These are phyloP conservation scores for Drosophila neutralis DNA, from an alignment of 2,888 invertebrate species.

Conservation along the genomic window DNA sequence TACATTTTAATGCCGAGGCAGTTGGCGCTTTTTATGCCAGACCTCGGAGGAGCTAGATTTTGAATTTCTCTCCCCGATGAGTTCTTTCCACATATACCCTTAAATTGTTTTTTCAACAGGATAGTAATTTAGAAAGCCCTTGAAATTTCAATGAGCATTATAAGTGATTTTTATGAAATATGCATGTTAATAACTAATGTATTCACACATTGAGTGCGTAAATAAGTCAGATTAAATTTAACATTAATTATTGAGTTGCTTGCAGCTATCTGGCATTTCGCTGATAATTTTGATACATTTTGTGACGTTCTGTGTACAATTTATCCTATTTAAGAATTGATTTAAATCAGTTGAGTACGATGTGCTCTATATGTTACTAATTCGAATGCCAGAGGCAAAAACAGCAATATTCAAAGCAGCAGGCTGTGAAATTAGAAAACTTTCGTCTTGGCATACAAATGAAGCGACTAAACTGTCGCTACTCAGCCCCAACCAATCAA, in stretches of 20 bases:
- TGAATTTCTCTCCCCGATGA: constrained; percentile 3
- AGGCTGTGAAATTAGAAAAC: constrained; percentile 50
- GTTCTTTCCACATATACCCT: not conserved
- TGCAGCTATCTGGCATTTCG: not conserved
- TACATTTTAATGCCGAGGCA: constrained; percentile 65
- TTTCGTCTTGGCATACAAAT: constrained; percentile 61
- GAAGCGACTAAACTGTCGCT: constrained; percentile 29
- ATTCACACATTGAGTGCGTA: not conserved
- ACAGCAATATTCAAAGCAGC: constrained; percentile 26
- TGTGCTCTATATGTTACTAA: constrained; percentile 4
- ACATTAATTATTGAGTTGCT: not conserved
- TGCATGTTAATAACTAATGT: not conserved
- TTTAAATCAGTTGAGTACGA: constrained; percentile 27
- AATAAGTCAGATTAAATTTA: not conserved
- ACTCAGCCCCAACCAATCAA: constrained; percentile 15
- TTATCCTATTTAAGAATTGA: not conserved
- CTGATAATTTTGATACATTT: not conserved
- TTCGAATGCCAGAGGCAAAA: not conserved
- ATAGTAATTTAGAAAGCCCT: not conserved
- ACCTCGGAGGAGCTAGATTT: constrained; percentile 14
- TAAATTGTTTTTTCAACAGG: not conserved
- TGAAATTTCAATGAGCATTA: not conserved
- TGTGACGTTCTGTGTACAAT: not conserved
- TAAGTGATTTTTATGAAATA: not conserved
- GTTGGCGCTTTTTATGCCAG: constrained; percentile 50